A percentile compares a stretch with the other conserved stretches of the same genome.
phyloP scores from a whole-genome alignment of 2,113 vertebrate genomes.

The Anolis carolinensis region DNA sequence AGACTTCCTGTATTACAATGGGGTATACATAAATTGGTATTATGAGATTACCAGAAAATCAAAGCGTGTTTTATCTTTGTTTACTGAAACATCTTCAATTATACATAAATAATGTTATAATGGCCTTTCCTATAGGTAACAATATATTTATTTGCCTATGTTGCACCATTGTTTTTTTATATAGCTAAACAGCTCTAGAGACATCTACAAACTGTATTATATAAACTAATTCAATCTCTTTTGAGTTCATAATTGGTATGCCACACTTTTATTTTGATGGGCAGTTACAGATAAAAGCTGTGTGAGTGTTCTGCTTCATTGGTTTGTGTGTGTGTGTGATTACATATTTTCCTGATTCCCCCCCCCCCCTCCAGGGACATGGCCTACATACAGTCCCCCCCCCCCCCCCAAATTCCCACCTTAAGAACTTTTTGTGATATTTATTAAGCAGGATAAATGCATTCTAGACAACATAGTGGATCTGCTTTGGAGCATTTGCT shows the following conservation, averaged over 20 bases:
- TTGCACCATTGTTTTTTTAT: not conserved
- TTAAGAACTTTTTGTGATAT: too few relatives aligned
- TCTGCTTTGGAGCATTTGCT: too few relatives aligned
- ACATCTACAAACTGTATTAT: not conserved
- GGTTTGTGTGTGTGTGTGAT: too few relatives aligned
- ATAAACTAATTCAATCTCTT: not conserved
- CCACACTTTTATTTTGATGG: not conserved
- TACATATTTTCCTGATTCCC: too few relatives aligned
- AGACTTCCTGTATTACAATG: too few relatives aligned
- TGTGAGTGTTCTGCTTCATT: too few relatives aligned
- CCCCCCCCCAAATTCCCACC: too few relatives aligned
- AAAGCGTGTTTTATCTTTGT: not conserved
- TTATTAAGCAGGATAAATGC: too few relatives aligned
- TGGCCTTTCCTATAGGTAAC: not conserved
- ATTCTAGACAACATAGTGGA: too few relatives aligned
- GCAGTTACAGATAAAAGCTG: too few relatives aligned
- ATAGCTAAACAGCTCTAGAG: not conserved
- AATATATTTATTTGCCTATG: not conserved
- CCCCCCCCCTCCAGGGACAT: too few relatives aligned
- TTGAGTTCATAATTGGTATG: not conserved
- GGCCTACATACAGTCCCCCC: too few relatives aligned
- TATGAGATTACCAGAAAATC: constrained; percentile 40
- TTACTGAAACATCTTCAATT: not conserved
- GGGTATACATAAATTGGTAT: constrained; percentile 2
- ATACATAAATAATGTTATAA: not conserved